Evolutionary conservation across 2,888 invertebrate genomes (phyloP), one percentile per base, ranked within the genome.

Genomic region (Lamellibrachia columna): DNA sequence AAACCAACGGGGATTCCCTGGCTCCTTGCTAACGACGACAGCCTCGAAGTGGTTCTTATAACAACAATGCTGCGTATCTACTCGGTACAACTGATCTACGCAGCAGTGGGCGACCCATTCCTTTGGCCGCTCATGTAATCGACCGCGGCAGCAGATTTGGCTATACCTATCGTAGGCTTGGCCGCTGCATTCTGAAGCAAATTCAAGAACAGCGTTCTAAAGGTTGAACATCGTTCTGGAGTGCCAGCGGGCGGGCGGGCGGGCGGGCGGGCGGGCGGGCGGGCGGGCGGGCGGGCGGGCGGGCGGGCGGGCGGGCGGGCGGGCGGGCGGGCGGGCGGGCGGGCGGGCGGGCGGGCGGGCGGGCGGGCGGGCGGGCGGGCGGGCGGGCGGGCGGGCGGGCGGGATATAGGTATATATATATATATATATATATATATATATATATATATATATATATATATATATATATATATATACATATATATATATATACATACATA

Each of bases 181-280:
- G 75, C 75, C 75, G 22, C 75, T 75, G n/a, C 75, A 75, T 75
- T 75, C 75, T 75, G 75, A 75, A 75, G n/a, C 75, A 75, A 75
- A 22, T 75, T 75, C 75, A 75, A 75, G 75, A 75, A 22, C 3
- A 75, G 22, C 22, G 15, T 75, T 75, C 75, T 75, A 22, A 75
- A n/a, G 0, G 0, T 40, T 40, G 40, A 40, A 40, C 40, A 40
- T 40, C 40, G 40, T 40, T 40, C 40, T 40, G 40, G 40, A 40
- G 40, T 40, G 40, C 40, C 40, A 40, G 40, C 40, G 40, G 40
- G 40, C 40, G 40, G 40, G 40, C 40, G 40, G 40, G 40, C 40
- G 40, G 40, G 40, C 40, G 40, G 40, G 40, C 40, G 40, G 40
- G 40, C 40, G n/a, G 40, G 40, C 40, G 40, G 40, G 40, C 40